A percentile compares a stretch with the other conserved stretches of the same genome.
Evolutionary conservation across 30 jellyfish, hydroid and myxozoan genomes (phyloP).

Genomic region (Turritopsis rubra): DNA sequence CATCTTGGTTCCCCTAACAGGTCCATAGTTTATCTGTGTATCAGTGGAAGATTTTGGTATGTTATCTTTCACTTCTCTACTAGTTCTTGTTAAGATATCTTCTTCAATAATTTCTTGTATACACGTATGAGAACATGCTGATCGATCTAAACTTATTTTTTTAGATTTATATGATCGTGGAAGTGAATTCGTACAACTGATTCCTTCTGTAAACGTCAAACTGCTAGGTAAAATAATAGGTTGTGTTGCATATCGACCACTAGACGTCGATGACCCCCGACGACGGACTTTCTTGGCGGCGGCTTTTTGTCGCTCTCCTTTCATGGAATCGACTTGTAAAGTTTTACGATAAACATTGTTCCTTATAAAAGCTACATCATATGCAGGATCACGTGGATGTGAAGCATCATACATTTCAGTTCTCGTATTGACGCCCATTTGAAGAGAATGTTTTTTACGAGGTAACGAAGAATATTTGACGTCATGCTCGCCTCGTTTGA

Average conservation of each 20-base stretch:
- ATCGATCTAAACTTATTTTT: conserved; percentile 14
- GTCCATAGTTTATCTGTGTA: background rate
- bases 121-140: conserved; percentile 16
- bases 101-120: conserved; percentile 19
- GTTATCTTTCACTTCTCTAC: background rate
- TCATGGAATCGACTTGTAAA: conserved; percentile 49
- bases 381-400: conserved; percentile 27
- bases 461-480: conserved; percentile 27
- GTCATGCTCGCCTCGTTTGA: conserved; percentile 14
- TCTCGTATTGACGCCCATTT: conserved; percentile 13
- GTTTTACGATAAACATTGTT: conserved; percentile 66
- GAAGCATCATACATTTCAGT: conserved; percentile 48
- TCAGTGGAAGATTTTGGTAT: conserved; percentile 3
- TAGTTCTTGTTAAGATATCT: background rate
- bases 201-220: background rate
- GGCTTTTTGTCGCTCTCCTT: background rate
- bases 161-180: background rate
- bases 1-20: background rate
- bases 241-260: conserved; percentile 31
- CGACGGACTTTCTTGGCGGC: background rate
- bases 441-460: conserved; percentile 34
- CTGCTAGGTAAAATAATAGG: conserved; percentile 25
- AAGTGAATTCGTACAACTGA: background rate
- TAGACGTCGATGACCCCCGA: background rate
- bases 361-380: conserved; percentile 63